Base-by-base conservation (phyloP, 2,113 vertebrate genomes). In the Eupsittula cactorum region DNA sequence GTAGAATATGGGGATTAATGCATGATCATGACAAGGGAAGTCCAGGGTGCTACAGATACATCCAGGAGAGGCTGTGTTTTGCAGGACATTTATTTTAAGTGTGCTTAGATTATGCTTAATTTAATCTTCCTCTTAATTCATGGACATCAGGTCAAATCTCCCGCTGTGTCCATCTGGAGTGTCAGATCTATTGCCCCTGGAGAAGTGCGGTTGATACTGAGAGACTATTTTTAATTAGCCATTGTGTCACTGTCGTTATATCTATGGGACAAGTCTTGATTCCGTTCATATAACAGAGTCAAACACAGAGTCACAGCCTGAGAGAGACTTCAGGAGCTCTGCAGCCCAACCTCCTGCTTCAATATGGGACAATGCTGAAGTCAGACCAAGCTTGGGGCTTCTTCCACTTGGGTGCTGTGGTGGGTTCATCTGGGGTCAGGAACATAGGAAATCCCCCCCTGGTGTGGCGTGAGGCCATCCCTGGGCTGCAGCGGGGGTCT, bases 1-100 rank as follows among this genome's bases (percentile, higher is more conserved):
- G 11, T 69, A 65, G 68, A 90, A 70, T 35, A 67, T 11, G 17
- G 8, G 27, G 16, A 16, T 64, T 10, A 76, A 74, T 31, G 29
- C 31, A 17, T 16, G 62, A 73, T 41, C 57, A 27, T 67, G 62
- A 15, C 23, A 15, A 44, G 69, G 16, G 35, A 85, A 47, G 17
- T 44, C 9, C 25, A 37, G 41, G 39, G 3, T 67, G 41, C 53
- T 33, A 10, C 1, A 0, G 60, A 84, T 84, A 37, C 1, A 1
- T 63, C n/a, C 28, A 20, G 0, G 3, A 13, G 33, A 35, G 5
- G 39, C 37, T 29, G 2, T 5, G 15, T 2, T 76, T 71, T 55
- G 42, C 12, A 33, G 24, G 57, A 81, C 18, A 67, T 31, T 44
- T 74, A 39, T 93, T 94, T 63, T 49, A 71, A 73, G 9, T 31